These are phyloP conservation scores for Drosophila lowei DNA, from an alignment of 1,140 invertebrate species.

Conservation along the genomic window DNA sequence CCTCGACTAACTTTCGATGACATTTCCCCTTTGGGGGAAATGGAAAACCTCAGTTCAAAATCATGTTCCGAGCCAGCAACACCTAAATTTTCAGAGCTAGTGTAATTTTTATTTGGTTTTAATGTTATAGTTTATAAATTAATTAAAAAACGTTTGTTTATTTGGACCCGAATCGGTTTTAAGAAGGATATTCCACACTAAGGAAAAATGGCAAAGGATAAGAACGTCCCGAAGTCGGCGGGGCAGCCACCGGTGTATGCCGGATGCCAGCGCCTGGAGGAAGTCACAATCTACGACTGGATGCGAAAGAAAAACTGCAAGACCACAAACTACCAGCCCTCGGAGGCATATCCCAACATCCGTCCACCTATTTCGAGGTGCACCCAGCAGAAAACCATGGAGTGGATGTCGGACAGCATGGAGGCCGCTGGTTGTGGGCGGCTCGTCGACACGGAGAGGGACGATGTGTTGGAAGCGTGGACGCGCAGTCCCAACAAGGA, in stretches of 20 bases:
- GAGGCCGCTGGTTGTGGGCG: conserved; percentile 19
- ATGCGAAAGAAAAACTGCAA: conserved; percentile 54
- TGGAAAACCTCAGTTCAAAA: background rate
- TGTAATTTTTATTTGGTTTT: too few species aligned
- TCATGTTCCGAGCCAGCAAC: conserved; percentile 16
- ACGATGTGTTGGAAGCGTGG: conserved; percentile 46
- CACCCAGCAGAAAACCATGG: background rate
- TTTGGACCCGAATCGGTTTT: conserved; percentile 31
- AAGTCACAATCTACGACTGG: conserved; percentile 19
- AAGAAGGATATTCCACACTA: background rate
- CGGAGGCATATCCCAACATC: conserved; percentile 49
- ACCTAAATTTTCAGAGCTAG: conserved; percentile 17
- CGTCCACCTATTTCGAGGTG: conserved; percentile 40
- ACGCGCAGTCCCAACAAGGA: conserved; percentile 36
- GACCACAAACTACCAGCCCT: background rate
- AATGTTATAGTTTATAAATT: too few species aligned
- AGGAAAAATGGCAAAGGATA: background rate
- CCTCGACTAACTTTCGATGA: too few species aligned
- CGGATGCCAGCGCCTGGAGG: background rate
- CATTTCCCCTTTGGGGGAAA: too few species aligned
- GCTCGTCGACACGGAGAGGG: conserved; percentile 17
- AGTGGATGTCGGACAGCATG: conserved; percentile 21
- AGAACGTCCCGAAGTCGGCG: background rate
- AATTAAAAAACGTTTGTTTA: conserved; percentile 3
- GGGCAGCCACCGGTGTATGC: too few species aligned